Evolutionary conservation across 2,888 invertebrate genomes (phyloP).

Genomic region (Gandaritis pyraliata): DNA sequence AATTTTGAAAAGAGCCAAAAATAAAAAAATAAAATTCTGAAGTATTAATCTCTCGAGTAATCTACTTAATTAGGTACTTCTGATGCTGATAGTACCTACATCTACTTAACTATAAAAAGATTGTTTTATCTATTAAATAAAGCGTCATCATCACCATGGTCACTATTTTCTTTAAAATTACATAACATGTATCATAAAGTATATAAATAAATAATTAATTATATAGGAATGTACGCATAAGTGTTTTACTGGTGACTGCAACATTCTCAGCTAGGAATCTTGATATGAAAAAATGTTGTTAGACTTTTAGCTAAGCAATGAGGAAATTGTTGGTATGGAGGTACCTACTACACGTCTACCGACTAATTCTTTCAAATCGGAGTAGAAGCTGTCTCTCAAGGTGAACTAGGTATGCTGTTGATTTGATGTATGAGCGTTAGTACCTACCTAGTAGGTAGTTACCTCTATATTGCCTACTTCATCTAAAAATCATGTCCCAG

Average conservation of each 20-base stretch:
- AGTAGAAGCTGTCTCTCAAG: slow-evolving; percentile 19
- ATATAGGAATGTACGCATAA: slow-evolving; percentile 16
- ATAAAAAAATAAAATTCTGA: no score
- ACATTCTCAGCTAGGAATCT: slow-evolving; percentile 26
- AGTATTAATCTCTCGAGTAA: no score
- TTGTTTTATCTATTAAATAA: no score
- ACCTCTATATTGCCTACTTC: background rate
- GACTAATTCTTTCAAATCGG: slow-evolving; percentile 30
- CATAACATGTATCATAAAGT: background rate
- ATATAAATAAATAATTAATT: slow-evolving; percentile 16
- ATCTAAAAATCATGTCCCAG: no score
- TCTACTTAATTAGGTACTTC: no score
- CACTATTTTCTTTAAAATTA: background rate
- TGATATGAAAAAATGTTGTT: slow-evolving; percentile 20
- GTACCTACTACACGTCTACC: background rate
- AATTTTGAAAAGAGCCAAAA: no score
- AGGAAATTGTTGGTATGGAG: slow-evolving; percentile 17
- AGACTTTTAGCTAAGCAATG: slow-evolving; percentile 26
- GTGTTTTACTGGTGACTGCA: background rate
- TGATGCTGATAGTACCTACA: no score
- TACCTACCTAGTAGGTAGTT: background rate
- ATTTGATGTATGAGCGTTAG: background rate
- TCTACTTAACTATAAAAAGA: no score
- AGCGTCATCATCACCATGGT: no score
- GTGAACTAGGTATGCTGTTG: slow-evolving; percentile 12